These are phyloP conservation scores for Muricea muricata DNA, from an alignment of 92 coral and sea anemone genomes.

Conservation along the genomic window DNA sequence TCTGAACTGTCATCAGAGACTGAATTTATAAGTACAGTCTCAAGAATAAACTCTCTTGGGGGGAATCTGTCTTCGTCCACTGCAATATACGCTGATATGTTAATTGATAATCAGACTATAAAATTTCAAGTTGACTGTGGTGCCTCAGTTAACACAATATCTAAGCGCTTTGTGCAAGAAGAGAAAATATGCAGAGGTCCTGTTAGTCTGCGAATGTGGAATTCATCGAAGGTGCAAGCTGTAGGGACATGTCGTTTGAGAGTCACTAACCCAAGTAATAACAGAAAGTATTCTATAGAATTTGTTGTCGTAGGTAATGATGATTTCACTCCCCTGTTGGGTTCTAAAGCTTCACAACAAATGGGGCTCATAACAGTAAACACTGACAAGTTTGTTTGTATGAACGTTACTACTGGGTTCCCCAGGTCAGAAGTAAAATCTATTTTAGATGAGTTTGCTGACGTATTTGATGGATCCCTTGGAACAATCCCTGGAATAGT, in stretches of 20 bases:
- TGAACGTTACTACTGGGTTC: conserved; percentile 12
- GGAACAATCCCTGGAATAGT: conserved; percentile 58
- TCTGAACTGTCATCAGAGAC: background rate
- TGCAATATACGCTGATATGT: conserved; percentile 60
- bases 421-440: conserved; percentile 1
- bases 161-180: conserved; percentile 23
- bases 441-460: conserved; percentile 41
- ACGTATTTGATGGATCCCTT: conserved; percentile 61
- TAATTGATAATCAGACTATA: conserved; percentile 20
- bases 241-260: conserved; percentile 49
- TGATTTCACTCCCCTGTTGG: conserved; percentile 40
- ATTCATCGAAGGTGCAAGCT: conserved; percentile 57
- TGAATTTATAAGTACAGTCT: background rate
- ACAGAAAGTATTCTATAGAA: conserved; percentile 33
- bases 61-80: background rate
- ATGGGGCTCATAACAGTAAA: conserved; percentile 52
- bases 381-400: conserved; percentile 32
- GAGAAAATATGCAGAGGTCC: conserved; percentile 21
- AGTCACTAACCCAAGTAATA: conserved; percentile 40
- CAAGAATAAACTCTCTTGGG: background rate
- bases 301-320: conserved; percentile 36
- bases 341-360: conserved; percentile 51
- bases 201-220: conserved; percentile 59
- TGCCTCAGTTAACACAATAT: conserved; percentile 51
- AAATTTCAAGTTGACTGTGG: conserved; percentile 68